A percentile compares a stretch with the other conserved stretches of the same genome.
These are phyloP conservation scores for Chrysogorgia sp. DNA, from an alignment of 92 coral and sea anemone species.

Conservation along the genomic window DNA sequence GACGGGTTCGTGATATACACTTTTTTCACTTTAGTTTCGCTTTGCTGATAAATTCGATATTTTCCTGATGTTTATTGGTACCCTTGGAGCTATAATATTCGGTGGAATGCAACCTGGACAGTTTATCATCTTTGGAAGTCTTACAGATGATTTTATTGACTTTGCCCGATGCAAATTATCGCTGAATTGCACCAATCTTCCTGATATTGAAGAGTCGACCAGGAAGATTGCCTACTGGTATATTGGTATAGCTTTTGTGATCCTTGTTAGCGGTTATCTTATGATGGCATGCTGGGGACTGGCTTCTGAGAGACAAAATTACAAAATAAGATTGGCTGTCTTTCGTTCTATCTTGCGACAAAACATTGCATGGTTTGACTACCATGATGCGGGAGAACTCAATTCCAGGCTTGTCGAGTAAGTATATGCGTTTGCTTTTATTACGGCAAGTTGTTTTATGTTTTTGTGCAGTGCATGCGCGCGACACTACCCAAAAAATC, in stretches of 20 bases:
- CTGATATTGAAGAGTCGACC: slow-evolving; percentile 41
- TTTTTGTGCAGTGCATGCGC: not conserved
- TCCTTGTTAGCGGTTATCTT: slow-evolving; percentile 31
- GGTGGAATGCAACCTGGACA: slow-evolving; percentile 78
- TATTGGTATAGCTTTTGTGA: slow-evolving; percentile 50
- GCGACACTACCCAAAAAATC: no score
- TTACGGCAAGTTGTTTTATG: not conserved
- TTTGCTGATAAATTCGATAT: slow-evolving; percentile 37
- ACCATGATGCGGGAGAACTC: slow-evolving; percentile 57
- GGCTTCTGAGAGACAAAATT: slow-evolving; percentile 50
- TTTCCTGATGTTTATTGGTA: slow-evolving; percentile 45
- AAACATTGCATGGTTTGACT: slow-evolving; percentile 66
- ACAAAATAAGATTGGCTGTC: slow-evolving; percentile 47
- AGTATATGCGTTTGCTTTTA: slow-evolving; percentile 20
- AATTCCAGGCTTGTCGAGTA: slow-evolving; percentile 59
- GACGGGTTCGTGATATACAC: not conserved
- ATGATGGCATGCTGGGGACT: slow-evolving; percentile 53
- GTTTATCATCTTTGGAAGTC: slow-evolving; percentile 85
- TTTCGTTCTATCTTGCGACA: slow-evolving; percentile 54
- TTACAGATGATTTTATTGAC: slow-evolving; percentile 41
- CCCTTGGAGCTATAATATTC: slow-evolving; percentile 40
- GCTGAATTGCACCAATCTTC: slow-evolving; percentile 3
- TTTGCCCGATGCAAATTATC: slow-evolving; percentile 32
- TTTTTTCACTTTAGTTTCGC: slow-evolving; percentile 39
- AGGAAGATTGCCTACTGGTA: slow-evolving; percentile 47